Base-by-base conservation (phyloP, 2,113 vertebrate genomes). In the Nothoprocta perdicaria region DNA sequence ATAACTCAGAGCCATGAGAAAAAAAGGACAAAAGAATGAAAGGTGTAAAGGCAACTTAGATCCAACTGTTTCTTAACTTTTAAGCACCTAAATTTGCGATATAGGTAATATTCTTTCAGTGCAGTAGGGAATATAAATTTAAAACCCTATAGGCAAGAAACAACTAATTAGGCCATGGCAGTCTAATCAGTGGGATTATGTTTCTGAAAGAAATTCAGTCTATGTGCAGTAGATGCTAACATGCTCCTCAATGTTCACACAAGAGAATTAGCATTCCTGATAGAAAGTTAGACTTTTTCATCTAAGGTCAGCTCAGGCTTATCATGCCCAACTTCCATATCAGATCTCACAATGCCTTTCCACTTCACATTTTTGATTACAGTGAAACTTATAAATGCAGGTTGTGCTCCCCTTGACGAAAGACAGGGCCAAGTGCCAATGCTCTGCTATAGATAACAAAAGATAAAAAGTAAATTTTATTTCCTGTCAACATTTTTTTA, bases 401-500 rank as follows among this genome's bases (percentile, higher is more conserved):
- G n/a, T 81, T 92, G 43, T 22, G 61, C 31, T 89, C 62, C 87
- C 69, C 61, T 74, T 80, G 85, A 91, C 52, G 60, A 91, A 95
- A 91, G 66, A 62, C 12, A 78, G 53, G 43, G 84, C 17, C 52
- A 95, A 94, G 90, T 38, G 29, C 41, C 88, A 89, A 52, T 24
- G 31, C 21, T 93, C 2, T 21, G 41, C 15, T 62, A 74, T 9
- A 85, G 81, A 93, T 91, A 87, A 89, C 29, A 40, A 78, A 77
- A 90, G 86, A 93, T 88, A 68, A 82, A 86, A 95, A 81, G 57
- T 35, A 22, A 87, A 80, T 84, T 91, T 91, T 33, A 86, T 77
- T 86, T 94, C 62, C 67, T 83, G 58, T 67, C 72, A 89, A 68
- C 27, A 10, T 80, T 62, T 45, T 86, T 66, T 84, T 74, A 16